phyloP scores from a whole-genome alignment of 2,888 invertebrate species.

The Busseola fusca region DNA sequence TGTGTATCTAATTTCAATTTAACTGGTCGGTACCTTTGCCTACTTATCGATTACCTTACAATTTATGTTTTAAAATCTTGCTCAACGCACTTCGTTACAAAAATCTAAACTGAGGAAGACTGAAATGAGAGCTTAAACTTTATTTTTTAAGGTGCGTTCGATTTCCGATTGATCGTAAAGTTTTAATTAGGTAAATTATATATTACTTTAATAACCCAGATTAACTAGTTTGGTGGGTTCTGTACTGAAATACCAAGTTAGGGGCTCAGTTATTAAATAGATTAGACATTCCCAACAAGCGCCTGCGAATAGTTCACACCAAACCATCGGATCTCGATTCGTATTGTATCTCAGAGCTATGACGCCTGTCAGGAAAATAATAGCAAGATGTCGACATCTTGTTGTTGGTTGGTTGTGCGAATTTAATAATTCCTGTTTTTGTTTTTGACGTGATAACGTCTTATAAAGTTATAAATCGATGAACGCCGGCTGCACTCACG shows the following conservation, averaged over 20 bases:
- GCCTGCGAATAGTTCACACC: background rate
- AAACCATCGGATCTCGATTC: background rate
- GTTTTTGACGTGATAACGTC: too few species aligned
- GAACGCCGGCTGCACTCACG: too few species aligned
- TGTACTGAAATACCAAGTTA: background rate
- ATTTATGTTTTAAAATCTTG: background rate
- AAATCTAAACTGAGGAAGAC: background rate
- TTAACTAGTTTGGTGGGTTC: background rate
- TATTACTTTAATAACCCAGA: background rate
- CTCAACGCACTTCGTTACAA: background rate
- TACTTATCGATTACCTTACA: background rate
- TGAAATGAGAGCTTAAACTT: background rate
- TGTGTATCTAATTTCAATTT: background rate
- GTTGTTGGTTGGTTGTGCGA: too few species aligned
- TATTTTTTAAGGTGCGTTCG: background rate
- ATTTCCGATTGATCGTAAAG: background rate
- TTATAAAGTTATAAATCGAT: too few species aligned
- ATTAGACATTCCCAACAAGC: background rate
- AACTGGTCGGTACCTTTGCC: background rate
- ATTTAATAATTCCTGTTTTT: background rate
- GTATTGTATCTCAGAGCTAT: background rate
- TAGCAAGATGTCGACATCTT: background rate
- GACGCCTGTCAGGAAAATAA: slow-evolving; percentile 6
- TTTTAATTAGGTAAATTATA: background rate
- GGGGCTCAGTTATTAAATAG: background rate